These are phyloP conservation scores for Dryoscopus gambensis DNA, from an alignment of 2,113 vertebrate genomes.

Conservation along the genomic window DNA sequence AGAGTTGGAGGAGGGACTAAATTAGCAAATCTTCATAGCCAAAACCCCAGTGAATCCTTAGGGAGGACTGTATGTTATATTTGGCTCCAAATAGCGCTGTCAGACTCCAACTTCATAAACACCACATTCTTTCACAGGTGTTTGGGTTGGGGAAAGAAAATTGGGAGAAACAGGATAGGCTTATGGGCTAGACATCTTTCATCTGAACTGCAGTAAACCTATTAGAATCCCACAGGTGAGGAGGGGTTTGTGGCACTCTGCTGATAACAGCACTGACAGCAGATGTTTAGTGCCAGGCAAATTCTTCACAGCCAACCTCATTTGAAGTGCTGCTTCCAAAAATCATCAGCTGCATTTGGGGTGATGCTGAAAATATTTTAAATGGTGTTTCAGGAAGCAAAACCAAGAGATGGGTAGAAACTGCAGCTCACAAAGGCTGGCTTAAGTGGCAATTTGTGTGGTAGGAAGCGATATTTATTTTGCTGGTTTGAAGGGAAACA, in stretches of 20 bases:
- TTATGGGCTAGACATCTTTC: neutral
- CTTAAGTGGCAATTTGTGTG: conserved; percentile 21
- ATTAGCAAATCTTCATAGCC: neutral
- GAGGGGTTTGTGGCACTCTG: neutral
- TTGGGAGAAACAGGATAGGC: neutral
- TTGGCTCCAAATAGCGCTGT: neutral
- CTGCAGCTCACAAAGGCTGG: neutral
- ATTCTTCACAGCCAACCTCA: neutral
- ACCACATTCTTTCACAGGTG: neutral
- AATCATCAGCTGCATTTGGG: neutral
- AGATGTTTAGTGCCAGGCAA: neutral
- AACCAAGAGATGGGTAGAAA: neutral
- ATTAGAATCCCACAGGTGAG: neutral
- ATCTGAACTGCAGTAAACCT: neutral
- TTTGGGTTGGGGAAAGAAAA: neutral
- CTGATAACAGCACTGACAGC: neutral
- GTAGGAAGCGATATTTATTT: neutral
- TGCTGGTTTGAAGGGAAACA: conserved; percentile 30
- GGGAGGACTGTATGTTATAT: neutral
- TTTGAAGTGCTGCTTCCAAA: conserved; percentile 2
- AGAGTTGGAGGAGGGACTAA: neutral
- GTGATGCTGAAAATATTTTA: neutral
- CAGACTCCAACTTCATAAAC: neutral
- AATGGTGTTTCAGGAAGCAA: neutral
- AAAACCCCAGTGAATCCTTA: neutral